These are phyloP conservation scores for Neodiprion fabricii DNA, from an alignment of 1,140 invertebrate species.

Conservation along the genomic window DNA sequence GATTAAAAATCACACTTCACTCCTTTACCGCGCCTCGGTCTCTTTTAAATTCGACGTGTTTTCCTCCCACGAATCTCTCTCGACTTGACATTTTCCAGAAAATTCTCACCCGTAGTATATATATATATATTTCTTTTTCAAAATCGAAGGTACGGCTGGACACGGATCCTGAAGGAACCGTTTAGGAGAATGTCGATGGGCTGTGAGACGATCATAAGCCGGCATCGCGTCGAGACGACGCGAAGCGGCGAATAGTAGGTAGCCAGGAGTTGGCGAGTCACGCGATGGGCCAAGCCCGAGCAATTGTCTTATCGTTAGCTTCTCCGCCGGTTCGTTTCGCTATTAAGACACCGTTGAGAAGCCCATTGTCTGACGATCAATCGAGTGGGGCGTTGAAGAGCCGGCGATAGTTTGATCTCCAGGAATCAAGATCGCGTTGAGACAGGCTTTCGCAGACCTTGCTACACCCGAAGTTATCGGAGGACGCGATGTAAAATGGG, in stretches of 20 bases:
- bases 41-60: not conserved
- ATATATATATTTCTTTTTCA: too few species aligned
- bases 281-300: slow-evolving; percentile 6
- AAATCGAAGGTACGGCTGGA: too few species aligned
- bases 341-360: not conserved
- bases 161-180: too few species aligned
- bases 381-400: not conserved
- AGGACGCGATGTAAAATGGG: too few species aligned
- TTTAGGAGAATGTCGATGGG: too few species aligned
- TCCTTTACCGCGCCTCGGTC: not conserved
- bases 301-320: not conserved
- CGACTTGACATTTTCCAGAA: not conserved
- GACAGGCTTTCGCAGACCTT: too few species aligned
- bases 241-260: not conserved
- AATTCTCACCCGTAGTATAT: not conserved
- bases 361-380: not conserved
- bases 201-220: slow-evolving; percentile 1
- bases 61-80: too few species aligned
- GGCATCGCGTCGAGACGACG: not conserved
- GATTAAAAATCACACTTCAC: not conserved
- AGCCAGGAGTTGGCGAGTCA: not conserved
- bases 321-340: not conserved
- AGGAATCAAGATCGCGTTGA: not conserved
- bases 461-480: too few species aligned
- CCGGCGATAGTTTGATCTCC: not conserved